A percentile compares a stretch with the other conserved stretches of the same genome.
Evolutionary conservation across 2,888 invertebrate species (phyloP).

Genomic region (Fragum whitleyi): DNA sequence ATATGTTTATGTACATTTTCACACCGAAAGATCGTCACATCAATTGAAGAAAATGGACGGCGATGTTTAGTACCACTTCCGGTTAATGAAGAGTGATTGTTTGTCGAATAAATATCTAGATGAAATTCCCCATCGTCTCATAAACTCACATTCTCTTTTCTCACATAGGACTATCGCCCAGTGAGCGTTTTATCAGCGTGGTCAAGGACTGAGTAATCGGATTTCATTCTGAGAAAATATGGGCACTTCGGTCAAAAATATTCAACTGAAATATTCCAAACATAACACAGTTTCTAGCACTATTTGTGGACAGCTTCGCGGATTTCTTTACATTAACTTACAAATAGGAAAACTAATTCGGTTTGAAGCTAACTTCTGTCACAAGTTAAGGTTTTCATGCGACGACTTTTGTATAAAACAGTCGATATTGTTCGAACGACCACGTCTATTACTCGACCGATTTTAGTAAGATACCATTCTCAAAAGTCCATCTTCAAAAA

Average conservation of each 20-base stretch:
- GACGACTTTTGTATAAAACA: too few relatives aligned
- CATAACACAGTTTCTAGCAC: too few relatives aligned
- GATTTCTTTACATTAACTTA: too few relatives aligned
- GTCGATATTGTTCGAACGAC: too few relatives aligned
- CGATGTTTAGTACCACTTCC: constrained; percentile 20
- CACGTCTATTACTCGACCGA: too few relatives aligned
- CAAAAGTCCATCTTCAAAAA: too few relatives aligned
- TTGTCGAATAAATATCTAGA: constrained; percentile 3
- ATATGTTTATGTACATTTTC: constrained; percentile 7
- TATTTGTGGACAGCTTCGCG: too few relatives aligned
- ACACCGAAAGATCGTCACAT: constrained; percentile 8
- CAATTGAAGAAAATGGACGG: neutral
- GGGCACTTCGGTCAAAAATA: neutral
- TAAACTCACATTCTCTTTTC: constrained; percentile 4
- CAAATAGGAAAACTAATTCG: too few relatives aligned
- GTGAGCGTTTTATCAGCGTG: neutral
- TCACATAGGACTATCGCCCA: neutral
- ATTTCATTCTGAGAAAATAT: neutral
- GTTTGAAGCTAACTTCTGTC: too few relatives aligned
- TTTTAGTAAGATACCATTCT: too few relatives aligned
- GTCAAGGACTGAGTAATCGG: neutral
- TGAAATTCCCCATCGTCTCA: constrained; percentile 21
- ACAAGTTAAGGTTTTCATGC: too few relatives aligned
- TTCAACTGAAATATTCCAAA: too few relatives aligned
- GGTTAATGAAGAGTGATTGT: constrained; percentile 5